Conservation (phyloP, 1,140 invertebrate genomes). For the Oryzaephilus surinamensis region DNA sequence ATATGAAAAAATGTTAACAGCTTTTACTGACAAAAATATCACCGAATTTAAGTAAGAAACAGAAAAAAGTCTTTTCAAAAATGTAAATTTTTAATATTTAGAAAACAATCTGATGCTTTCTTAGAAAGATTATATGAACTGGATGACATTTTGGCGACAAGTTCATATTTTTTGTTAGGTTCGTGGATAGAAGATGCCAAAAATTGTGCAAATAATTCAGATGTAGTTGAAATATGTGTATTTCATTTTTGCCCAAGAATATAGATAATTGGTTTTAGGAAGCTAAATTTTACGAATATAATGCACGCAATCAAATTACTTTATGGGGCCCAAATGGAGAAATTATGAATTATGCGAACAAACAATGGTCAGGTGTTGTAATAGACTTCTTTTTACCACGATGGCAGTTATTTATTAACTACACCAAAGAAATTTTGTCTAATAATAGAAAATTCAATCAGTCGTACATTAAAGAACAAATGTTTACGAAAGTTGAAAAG, state of each 20-base stretch:
- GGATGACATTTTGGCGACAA: conserved; percentile 56
- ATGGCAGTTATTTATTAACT: conserved; percentile 56
- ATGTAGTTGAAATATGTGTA: no score
- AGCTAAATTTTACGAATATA: conserved; percentile 57
- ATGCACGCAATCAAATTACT: conserved; percentile 86
- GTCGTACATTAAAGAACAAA: conserved; percentile 38
- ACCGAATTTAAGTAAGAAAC: conserved; percentile 35
- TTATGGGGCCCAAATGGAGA: conserved; percentile 83
- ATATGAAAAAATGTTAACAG: conserved; percentile 49
- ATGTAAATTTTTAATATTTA: conserved; percentile 5
- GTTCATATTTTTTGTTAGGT: conserved; percentile 58
- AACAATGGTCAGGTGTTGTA: conserved; percentile 70
- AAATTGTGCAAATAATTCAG: conserved; percentile 35
- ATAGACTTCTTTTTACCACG: conserved; percentile 56
- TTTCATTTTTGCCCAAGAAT: no score
- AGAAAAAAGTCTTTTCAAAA: not conserved
- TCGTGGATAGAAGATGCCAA: conserved; percentile 64
- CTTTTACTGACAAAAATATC: conserved; percentile 42
- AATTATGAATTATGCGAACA: conserved; percentile 81
- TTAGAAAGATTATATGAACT: conserved; percentile 53
- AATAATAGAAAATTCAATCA: conserved; percentile 41
- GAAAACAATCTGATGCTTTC: conserved; percentile 20
- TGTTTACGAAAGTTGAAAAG: conserved; percentile 54
- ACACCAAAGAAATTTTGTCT: conserved; percentile 40
- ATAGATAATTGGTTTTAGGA: no score